Evolutionary conservation across 1,140 invertebrate species (phyloP), one percentile per base, ranked within the genome.

Genomic region (Diachasma alloeum): DNA sequence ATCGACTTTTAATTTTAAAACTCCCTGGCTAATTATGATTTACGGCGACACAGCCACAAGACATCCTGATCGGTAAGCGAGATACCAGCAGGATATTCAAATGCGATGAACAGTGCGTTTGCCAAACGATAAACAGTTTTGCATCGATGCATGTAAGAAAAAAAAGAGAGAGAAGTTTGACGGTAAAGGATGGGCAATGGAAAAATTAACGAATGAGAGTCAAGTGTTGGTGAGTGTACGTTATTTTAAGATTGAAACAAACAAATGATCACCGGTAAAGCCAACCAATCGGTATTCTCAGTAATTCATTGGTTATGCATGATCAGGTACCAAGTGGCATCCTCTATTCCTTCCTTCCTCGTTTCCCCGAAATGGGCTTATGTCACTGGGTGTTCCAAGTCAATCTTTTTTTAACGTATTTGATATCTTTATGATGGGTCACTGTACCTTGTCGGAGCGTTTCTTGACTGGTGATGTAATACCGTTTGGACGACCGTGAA

Each of bases 401-500:
- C 53, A 59, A 59, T 26, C 24, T 4, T 63, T 19, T 53, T 15
- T 53, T 53, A n/a, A 17, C 17, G 2, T 53, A 53, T 53, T 53
- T 19, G 48, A 53, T 53, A 53, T n/a, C 15, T 53, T 53, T 53
- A 19, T 53, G 48, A 53, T 53, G 48, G 48, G 48, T 53, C 63
- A 68, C 36, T 63, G 90, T 90, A 93, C 93, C 92, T 93, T 94
- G 76, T 93, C 92, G 72, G 87, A 86, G 80, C 91, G 91, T 87
- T 92, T 93, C 86, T 92, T 93, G 75, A 87, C 83, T 53, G 90
- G 90, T 56, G 88, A 91, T 81, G 90, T 92, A 53, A 80, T 81
- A 79, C 79, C 85, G 67, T 82, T 88, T 10, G 86, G 82, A 46
- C 85, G 83, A 66, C 81, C 80, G 36, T 81, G 83, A 59, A 87